Base-by-base conservation (phyloP, 92 coral and sea anemone genomes). In the Heteractis magnifica region DNA sequence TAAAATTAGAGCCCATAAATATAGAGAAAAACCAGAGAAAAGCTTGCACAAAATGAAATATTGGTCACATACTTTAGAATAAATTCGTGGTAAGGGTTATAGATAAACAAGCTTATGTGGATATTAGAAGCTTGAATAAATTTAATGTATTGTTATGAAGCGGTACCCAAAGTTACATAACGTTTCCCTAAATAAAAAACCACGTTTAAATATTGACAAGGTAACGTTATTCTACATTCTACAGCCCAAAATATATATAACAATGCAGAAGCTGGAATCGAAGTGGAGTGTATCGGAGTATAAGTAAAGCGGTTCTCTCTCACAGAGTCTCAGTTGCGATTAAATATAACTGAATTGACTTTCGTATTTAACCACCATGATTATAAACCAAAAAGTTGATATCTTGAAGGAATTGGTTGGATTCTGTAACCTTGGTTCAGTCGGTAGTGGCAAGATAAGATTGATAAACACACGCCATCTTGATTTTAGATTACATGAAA, bases 131-230 rank as follows among this genome's bases (percentile, higher is more conserved):
- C 73, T n/a, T 68, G 49, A 68, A 68, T 68, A 68, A 68, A 6
- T 68, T 23, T 1, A 68, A 68, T 68, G 49, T 14, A 41, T 7
- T 23, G 73, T 23, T 68, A 68, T 68, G 23, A 23, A 62, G 49
- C 73, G 20, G 49, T 68, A 68, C 58, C 58, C 13, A 53, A 8
- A 12, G 58, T 8, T 53, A 53, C 73, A 26, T 10, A 68, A 16
- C 48, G 58, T 76, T 55, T 48, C 10, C 41, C 7, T 6, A 76
- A 76, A 18, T 16, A 52, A 34, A 34, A 76, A 76, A 76, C 52
- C 79, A 52, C 48, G 60, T 6, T 76, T 52, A 51, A 76, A 76
- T 15, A 76, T 52, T 76, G 60, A 52, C 8, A 52, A 55, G 34
- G 19, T 76, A 50, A 52, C 44, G 58, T 50, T 50, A 49, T 49